phyloP scores from a whole-genome alignment of 53 echinoderm and acorn worm genomes.

The Patiria pectinifera region DNA sequence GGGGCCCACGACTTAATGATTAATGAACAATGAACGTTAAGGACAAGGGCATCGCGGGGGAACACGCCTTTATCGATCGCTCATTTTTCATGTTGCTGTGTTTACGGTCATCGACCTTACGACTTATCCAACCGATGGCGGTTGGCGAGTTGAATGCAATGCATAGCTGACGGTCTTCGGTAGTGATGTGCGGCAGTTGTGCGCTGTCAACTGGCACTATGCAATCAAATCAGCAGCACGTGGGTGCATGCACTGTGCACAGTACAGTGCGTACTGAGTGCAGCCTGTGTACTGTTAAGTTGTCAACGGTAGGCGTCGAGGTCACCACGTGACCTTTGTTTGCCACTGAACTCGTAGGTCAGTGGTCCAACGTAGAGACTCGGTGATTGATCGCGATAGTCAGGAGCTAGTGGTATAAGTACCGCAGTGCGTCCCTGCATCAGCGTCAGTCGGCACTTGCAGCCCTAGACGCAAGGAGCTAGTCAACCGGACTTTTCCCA shows the following conservation, averaged over 20 bases:
- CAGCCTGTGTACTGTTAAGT: not conserved
- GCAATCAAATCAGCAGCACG: slow-evolving; percentile 3
- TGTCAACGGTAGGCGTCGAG: slow-evolving; percentile 63
- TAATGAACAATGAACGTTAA: slow-evolving; percentile 21
- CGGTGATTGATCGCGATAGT: slow-evolving; percentile 38
- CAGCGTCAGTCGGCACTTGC: slow-evolving; percentile 11
- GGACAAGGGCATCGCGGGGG: slow-evolving; percentile 39
- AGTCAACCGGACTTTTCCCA: not conserved
- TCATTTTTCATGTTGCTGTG: slow-evolving; percentile 46
- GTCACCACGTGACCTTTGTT: slow-evolving; percentile 43
- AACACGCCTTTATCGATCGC: not conserved
- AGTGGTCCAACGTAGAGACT: slow-evolving; percentile 31
- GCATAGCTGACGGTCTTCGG: not conserved
- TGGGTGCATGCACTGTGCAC: not conserved
- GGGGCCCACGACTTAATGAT: slow-evolving; percentile 9
- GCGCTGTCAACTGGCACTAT: not conserved
- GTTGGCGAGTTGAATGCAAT: not conserved
- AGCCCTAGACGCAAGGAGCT: not conserved
- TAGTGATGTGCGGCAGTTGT: not conserved
- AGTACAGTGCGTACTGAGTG: not conserved
- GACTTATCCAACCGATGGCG: not conserved
- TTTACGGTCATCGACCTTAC: slow-evolving; percentile 53
- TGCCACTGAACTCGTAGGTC: slow-evolving; percentile 49
- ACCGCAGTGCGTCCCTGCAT: not conserved
- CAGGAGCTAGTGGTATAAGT: slow-evolving; percentile 26